Evolutionary conservation across 23 tunicate genomes (phyloP), one percentile per base, ranked within the genome.

Genomic region (Clavelina lepadiformis): DNA sequence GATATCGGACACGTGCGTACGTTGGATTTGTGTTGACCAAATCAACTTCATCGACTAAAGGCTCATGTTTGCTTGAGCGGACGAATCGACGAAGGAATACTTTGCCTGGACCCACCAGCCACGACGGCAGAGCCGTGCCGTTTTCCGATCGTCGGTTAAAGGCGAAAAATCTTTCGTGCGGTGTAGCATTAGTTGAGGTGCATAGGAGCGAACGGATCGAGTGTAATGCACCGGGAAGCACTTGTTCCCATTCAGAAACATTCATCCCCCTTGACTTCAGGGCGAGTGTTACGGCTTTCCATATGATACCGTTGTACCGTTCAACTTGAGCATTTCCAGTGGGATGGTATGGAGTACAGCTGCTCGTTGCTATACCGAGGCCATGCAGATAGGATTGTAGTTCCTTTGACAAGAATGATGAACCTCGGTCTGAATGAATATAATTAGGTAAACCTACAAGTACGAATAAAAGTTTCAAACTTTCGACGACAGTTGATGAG

Each of bases 141-240:
- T 8, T 19, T 7, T 8, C 5, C 3, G 33, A 21, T 5, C 46
- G 50, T 31, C 76, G 13, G 33, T 21, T 31, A 24, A 70, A 70
- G 58, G 34, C 31, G 47, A 56, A 32, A 33, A 70, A 55, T 28
- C 55, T n/a, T 56, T 54, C 63, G 11, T 70, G 76, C 31, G 67
- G 76, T 5, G 79, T 61, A 25, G 7, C 27, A 34, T 70, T 70
- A 5, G 76, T 56, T 13, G 46, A n/a, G 3, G 76, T 70, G 29
- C 59, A 49, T 31, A 70, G 28, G 35, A 67, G 45, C 3, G 60
- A 67, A 32, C 76, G 50, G 13, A 56, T 31, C 19, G 50, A 56
- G 4, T 70, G 47, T 5, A 70, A 31, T 4, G 76, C 64, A 54
- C 36, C 50, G 3, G 66, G 66, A n/a, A 70, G 31, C 49, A 70